Base-by-base conservation (phyloP, 30 jellyfish, hydroid and myxozoan species). In the Hydra vulgaris region DNA sequence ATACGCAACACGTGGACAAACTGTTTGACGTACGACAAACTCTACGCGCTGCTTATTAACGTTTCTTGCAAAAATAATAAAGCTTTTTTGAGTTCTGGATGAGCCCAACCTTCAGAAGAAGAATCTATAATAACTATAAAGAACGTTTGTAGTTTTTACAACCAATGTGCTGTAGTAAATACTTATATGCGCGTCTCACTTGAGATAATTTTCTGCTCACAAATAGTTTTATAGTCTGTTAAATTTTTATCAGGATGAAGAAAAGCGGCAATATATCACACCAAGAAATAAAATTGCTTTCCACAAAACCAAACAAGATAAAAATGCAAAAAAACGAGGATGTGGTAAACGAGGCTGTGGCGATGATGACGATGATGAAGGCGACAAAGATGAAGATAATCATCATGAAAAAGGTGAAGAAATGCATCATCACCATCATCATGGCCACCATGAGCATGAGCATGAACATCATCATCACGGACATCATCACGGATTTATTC, bases 401-500 rank as follows among this genome's bases (percentile, higher is more conserved):
- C 89, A 82, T 55, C 40, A 77, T 18, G 93, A 83, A 53, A 95
- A 94, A 81, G 96, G 86, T 20, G 98, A 83, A 23, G 96, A 91
- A 27, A 95, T 95, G 21, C 85, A 78, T 27, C 85, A 78, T 69
- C 87, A 87, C 0, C 85, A 78, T 61, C 70, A 78, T 19, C 93
- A 87, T 27, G 85, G 92, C 25, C 95, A 91, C 40, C 90, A 91
- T 27, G 94, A 89, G 8, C 98, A 91, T 71, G 96, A 86, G 82
- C 91, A 81, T 73, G 95, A 23, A 52, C 85, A 78, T 25, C 85
- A 78, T 61, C 85, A 78, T 66, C 85, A 78, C 23, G 85, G 85
- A 52, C 85, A 78, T 66, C 85, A 78, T 23, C 85, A 78, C 79
- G 85, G 85, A 53, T 78, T 78, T 54, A 75, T 78, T 76, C 85